These are phyloP conservation scores for Formica aserva DNA, from an alignment of 2,888 invertebrate species.

Conservation along the genomic window DNA sequence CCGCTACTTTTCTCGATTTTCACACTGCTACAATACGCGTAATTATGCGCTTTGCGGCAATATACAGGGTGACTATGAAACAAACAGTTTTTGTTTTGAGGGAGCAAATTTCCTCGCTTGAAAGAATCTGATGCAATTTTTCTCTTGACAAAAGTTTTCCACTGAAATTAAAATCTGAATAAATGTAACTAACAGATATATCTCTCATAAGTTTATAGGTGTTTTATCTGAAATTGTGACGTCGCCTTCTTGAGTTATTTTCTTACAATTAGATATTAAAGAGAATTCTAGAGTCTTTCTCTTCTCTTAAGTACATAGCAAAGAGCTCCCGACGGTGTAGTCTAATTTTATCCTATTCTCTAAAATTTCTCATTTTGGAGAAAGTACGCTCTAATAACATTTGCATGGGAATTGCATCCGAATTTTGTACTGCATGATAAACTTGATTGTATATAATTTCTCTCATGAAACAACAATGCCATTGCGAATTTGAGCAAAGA, in stretches of 20 bases:
- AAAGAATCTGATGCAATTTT: not conserved
- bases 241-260: not conserved
- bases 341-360: not conserved
- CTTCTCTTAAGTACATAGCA: not conserved
- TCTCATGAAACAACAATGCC: not conserved
- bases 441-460: not conserved
- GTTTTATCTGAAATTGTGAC: not conserved
- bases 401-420: not conserved
- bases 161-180: not conserved
- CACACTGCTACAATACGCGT: constrained; percentile 12
- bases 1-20: constrained; percentile 43
- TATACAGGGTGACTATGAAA: constrained; percentile 12
- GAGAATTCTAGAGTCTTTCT: not conserved
- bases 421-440: not conserved
- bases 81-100: not conserved
- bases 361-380: constrained; percentile 3
- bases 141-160: not conserved
- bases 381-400: not conserved
- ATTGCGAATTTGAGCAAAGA: not conserved
- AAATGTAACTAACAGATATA: not conserved
- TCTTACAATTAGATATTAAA: not conserved
- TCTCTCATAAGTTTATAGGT: not conserved
- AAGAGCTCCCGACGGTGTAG: not conserved
- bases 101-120: not conserved
- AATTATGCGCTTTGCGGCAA: constrained; percentile 47